These are phyloP conservation scores for Muscicapa adusta DNA, from an alignment of 2,113 vertebrate genomes.

Conservation along the genomic window DNA sequence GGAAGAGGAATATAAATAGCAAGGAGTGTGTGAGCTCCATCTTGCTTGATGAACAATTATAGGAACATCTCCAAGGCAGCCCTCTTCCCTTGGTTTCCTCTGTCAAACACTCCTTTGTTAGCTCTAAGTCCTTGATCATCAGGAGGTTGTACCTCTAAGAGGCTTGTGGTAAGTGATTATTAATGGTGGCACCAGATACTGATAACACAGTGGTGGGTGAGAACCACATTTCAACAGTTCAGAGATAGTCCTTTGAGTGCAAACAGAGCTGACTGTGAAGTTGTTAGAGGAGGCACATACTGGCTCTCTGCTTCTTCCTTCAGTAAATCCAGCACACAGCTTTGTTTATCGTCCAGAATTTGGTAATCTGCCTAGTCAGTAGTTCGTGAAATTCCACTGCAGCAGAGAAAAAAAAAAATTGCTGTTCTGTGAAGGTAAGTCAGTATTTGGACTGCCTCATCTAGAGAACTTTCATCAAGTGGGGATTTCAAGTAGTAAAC, in stretches of 20 bases:
- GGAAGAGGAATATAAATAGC: constrained; percentile 46
- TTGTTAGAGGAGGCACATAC: background rate
- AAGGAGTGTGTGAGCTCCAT: constrained; percentile 18
- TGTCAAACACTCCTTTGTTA: constrained; percentile 32
- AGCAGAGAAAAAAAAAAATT: constrained; percentile 29
- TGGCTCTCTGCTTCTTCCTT: constrained; percentile 33
- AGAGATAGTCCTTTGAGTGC: constrained; percentile 23
- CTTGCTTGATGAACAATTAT: constrained; percentile 33
- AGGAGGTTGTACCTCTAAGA: constrained; percentile 46
- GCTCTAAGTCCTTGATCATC: background rate
- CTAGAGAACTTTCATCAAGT: background rate
- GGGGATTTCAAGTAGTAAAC: background rate
- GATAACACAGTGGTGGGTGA: constrained; percentile 29
- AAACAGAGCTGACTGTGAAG: background rate
- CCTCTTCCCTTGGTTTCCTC: constrained; percentile 37
- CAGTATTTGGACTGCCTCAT: background rate
- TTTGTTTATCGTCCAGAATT: constrained; percentile 52
- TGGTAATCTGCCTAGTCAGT: constrained; percentile 58
- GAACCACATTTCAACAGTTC: constrained; percentile 40
- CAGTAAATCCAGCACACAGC: constrained; percentile 31
- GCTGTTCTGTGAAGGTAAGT: constrained; percentile 11
- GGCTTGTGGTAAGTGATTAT: constrained; percentile 42
- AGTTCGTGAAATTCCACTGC: constrained; percentile 52
- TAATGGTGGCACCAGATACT: constrained; percentile 38
- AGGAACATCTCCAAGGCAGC: constrained; percentile 42